A percentile compares a stretch with the other conserved stretches of the same genome.
Evolutionary conservation across 2,888 invertebrate species (phyloP).

Genomic region (Microplitis deprimator): DNA sequence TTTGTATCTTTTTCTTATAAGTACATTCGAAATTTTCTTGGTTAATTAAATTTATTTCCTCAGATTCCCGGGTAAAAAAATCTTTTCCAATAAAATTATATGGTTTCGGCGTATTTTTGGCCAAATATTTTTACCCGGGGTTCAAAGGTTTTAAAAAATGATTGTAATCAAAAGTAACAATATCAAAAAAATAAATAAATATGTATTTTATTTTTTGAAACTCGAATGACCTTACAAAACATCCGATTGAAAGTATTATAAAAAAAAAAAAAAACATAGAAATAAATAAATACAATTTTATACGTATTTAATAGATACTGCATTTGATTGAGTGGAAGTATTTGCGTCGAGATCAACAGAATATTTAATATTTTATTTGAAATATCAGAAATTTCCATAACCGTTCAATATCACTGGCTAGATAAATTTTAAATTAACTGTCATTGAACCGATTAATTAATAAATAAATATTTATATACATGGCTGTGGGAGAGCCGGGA

Average conservation of each 20-base stretch:
- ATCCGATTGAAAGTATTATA: background rate
- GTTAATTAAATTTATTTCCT: too few relatives aligned
- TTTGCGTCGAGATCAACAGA: background rate
- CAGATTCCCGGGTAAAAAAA: too few relatives aligned
- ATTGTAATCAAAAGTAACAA: too few relatives aligned
- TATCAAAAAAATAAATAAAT: background rate
- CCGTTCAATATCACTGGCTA: too few relatives aligned
- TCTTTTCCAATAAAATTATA: too few relatives aligned
- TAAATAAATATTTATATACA: slow-evolving; percentile 41
- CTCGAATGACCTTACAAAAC: background rate
- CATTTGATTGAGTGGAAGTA: background rate
- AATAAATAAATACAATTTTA: background rate
- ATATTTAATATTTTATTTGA: background rate
- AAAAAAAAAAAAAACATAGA: background rate
- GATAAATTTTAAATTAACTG: background rate
- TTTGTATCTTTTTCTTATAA: background rate
- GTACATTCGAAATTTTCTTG: too few relatives aligned
- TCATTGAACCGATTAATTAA: slow-evolving; percentile 24
- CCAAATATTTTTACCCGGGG: too few relatives aligned
- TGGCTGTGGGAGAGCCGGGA: slow-evolving; percentile 18
- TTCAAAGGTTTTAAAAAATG: too few relatives aligned
- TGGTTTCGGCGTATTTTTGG: too few relatives aligned
- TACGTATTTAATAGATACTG: background rate
- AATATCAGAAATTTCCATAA: too few relatives aligned
- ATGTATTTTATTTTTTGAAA: background rate